Evolutionary conservation across 92 coral and sea anemone species (phyloP), one percentile per base, ranked within the genome.

Genomic region (Nematostella vectensis): DNA sequence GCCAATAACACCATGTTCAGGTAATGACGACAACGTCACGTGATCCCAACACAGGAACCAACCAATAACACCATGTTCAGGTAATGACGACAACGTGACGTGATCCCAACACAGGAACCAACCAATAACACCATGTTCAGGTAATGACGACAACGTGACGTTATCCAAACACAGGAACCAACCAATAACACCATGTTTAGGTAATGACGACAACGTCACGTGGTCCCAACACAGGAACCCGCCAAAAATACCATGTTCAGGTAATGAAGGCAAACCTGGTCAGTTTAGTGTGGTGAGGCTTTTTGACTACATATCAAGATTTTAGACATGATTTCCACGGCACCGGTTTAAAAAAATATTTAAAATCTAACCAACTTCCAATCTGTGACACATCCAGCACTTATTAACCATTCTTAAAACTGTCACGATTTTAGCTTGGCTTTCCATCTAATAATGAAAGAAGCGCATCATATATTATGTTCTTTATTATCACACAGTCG

Each of bases 21-120:
- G 98, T 91, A 65, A 43, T 18, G 15, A 6, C 57, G 37, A 21
- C 11, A 58, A 33, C 40, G 95, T 31, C 69, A 81, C 71, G 62
- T 85, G 37, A 58, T 91, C 19, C 85, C 98, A 2, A 74, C 76
- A n/a, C 98, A 91, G 58, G 91, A 81, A 48, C 95, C 98, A n/a
- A 95, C 98, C 47, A 91, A 75, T 28, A 91, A 91, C 48, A 91
- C 98, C 3, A 72, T 67, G 36, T 71, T 74, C 58, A 91, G 98
- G 98, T 91, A 65, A 43, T 18, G 15, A 6, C 57, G 37, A 21
- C 11, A 58, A 33, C 40, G 95, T 31, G 65, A 81, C 71, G 62
- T 85, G 37, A 58, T 91, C 19, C 85, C 98, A 2, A 74, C 76
- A n/a, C 98, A 91, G 58, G 91, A 81, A 48, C 95, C 98, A n/a